phyloP scores from a whole-genome alignment of 2,113 vertebrate genomes.

The Scopus umbretta region DNA sequence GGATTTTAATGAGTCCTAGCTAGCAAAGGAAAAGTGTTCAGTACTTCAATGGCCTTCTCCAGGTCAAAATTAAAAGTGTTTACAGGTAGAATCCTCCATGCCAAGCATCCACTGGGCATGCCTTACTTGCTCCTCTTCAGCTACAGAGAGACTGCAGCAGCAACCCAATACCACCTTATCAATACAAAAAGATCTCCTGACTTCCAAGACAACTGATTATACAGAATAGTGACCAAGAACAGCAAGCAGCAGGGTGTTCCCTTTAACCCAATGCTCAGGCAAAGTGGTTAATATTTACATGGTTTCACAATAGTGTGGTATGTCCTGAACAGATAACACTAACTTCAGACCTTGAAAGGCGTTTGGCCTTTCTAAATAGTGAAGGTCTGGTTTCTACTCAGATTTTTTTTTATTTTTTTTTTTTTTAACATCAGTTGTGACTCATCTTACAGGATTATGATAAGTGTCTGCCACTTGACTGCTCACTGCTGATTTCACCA shows the following conservation, averaged over 20 bases:
- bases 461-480: background rate
- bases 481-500: background rate
- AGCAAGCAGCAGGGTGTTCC: background rate
- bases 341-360: background rate
- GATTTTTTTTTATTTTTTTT: background rate
- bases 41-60: background rate
- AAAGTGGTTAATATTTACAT: background rate
- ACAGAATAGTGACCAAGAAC: background rate
- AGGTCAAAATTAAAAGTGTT: background rate
- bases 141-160: background rate
- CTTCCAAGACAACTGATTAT: background rate
- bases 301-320: slow-evolving; percentile 15
- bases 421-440: background rate
- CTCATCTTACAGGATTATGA: background rate
- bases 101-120: background rate
- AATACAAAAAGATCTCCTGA: background rate
- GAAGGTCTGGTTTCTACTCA: background rate
- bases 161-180: background rate
- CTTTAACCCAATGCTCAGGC: slow-evolving; percentile 7
- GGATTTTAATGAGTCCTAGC: background rate
- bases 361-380: background rate
- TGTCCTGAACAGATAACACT: background rate
- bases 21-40: background rate
- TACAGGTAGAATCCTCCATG: background rate
- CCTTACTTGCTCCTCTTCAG: background rate